Percentiles rank a stretch among this genome's conserved stretches.
Conservation (phyloP, 2,797 vertebrate species). For the Enteromius viviparus region DNA sequence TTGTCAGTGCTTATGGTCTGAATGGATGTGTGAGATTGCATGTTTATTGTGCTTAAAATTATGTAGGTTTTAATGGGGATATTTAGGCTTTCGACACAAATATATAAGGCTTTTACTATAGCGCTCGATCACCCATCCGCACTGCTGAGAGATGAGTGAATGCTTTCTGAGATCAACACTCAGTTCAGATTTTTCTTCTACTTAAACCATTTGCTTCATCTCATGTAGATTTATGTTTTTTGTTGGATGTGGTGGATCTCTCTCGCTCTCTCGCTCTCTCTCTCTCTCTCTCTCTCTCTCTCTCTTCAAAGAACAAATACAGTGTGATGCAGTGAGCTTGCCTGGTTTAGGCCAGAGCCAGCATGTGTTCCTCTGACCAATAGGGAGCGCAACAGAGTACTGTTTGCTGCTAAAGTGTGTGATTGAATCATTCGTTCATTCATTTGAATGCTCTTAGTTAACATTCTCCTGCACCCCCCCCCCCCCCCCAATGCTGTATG, state of each 20-base stretch:
- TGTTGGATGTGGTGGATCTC: not conserved
- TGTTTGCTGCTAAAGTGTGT: constrained; percentile 74
- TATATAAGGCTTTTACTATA: constrained; percentile 36
- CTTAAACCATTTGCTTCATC: constrained; percentile 16
- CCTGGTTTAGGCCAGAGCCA: constrained; percentile 58
- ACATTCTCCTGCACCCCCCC: constrained; percentile 7
- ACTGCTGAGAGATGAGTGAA: constrained; percentile 34
- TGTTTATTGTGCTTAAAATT: constrained; percentile 51
- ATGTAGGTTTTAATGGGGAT: constrained; percentile 53
- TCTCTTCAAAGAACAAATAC: constrained; percentile 39
- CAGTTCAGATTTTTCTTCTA: not conserved
- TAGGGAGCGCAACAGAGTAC: constrained; percentile 70
- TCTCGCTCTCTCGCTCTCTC: no score
- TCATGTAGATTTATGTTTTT: constrained; percentile 18
- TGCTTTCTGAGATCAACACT: constrained; percentile 17
- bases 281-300: not conserved
- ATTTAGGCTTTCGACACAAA: constrained; percentile 28
- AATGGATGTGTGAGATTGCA: constrained; percentile 31
- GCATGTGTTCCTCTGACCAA: constrained; percentile 52
- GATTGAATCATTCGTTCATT: constrained; percentile 55
- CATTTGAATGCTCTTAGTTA: constrained; percentile 41
- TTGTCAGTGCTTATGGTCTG: not conserved
- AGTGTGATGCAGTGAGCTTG: constrained; percentile 50
- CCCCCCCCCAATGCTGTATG: constrained; percentile 66
- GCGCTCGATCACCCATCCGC: constrained; percentile 22